Conservation (phyloP, 2,113 vertebrate species). For the Eudyptes chrysolophus region DNA sequence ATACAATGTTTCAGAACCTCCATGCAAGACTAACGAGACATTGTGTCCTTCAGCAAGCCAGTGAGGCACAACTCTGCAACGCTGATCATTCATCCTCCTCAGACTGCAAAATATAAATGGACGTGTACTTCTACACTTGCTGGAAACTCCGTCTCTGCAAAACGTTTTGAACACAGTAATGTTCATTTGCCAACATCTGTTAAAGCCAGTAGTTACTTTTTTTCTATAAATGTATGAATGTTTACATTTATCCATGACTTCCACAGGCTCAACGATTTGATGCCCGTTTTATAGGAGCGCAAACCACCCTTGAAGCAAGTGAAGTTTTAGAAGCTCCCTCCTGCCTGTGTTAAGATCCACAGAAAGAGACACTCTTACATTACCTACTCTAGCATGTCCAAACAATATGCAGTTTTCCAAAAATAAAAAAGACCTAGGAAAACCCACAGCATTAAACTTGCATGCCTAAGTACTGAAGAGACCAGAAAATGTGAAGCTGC, state of each 20-base stretch:
- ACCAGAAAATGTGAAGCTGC: not conserved
- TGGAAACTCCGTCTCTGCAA: not conserved
- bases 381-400: not conserved
- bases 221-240: not conserved
- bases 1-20: not conserved
- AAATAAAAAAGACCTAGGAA: not conserved
- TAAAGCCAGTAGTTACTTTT: not conserved
- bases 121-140: fast-evolving
- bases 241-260: not conserved
- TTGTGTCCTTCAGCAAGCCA: conserved; percentile 14
- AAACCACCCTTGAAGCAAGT: not conserved
- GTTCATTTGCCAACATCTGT: not conserved
- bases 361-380: not conserved
- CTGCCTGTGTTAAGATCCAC: not conserved
- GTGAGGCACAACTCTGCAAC: not conserved
- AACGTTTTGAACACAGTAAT: not conserved
- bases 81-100: not conserved
- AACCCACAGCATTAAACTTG: not conserved
- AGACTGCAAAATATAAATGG: not conserved
- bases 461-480: not conserved
- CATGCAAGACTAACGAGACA: conserved; percentile 4
- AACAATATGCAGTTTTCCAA: not conserved
- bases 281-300: not conserved
- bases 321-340: not conserved
- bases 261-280: not conserved